Evolutionary conservation across 2,113 vertebrate genomes (phyloP).

Genomic region (Plecturocebus donacophilus): DNA sequence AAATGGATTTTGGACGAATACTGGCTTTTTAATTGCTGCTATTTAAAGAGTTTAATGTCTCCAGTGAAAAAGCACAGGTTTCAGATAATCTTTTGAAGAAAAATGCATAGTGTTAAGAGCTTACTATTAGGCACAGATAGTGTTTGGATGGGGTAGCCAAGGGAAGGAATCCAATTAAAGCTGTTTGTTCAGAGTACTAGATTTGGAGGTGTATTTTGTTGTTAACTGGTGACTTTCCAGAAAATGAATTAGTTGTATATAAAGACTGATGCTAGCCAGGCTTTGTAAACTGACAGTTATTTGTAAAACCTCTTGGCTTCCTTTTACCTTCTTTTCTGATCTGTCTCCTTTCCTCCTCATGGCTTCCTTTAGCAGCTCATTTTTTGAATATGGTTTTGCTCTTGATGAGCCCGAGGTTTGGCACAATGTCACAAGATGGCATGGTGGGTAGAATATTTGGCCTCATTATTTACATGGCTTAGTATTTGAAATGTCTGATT

Average conservation of each 20-base stretch:
- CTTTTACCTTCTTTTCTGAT: not conserved
- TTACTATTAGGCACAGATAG: not conserved
- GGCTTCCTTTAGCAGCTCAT: not conserved
- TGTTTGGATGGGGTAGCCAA: not conserved
- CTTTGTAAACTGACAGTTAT: not conserved
- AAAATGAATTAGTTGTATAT: slow-evolving; percentile 1
- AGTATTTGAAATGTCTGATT: not conserved
- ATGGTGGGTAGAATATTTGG: not conserved
- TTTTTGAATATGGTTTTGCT: not conserved
- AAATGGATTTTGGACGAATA: not conserved
- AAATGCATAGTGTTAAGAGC: not conserved
- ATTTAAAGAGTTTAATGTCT: slow-evolving; percentile 34
- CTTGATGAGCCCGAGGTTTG: not conserved
- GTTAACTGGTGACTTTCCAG: not conserved
- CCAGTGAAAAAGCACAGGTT: not conserved
- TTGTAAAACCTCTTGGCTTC: not conserved
- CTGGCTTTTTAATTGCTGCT: slow-evolving; percentile 31
- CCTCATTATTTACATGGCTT: not conserved
- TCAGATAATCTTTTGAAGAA: slow-evolving; percentile 44
- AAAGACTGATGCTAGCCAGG: not conserved
- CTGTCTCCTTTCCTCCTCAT: not conserved
- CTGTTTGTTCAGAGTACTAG: slow-evolving; percentile 23
- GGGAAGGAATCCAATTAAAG: not conserved
- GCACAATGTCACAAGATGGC: not conserved
- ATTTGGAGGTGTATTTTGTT: slow-evolving; percentile 11